These are phyloP conservation scores for Coilia nasus DNA, from an alignment of 2,797 vertebrate species.

Conservation along the genomic window DNA sequence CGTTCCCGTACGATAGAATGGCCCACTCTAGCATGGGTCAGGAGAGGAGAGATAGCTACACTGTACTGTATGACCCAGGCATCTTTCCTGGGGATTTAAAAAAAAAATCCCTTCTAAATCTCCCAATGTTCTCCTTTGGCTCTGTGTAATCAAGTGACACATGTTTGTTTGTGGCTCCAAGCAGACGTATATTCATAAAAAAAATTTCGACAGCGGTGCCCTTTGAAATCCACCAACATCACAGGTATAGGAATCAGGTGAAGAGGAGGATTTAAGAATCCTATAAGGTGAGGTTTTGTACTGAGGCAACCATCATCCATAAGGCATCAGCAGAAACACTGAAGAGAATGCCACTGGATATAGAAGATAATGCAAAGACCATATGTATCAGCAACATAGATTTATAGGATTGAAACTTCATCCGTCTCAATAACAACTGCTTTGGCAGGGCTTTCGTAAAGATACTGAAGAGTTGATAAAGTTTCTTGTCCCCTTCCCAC, in stretches of 20 bases:
- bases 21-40: neutral
- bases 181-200: neutral
- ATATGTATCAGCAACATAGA: neutral
- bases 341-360: neutral
- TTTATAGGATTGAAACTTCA: neutral
- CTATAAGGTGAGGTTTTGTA: neutral
- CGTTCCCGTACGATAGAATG: neutral
- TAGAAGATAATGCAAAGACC: neutral
- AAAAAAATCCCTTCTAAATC: constrained; percentile 14
- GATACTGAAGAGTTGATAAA: neutral
- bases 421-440: neutral
- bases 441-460: neutral
- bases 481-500: neutral
- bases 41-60: neutral
- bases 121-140: neutral
- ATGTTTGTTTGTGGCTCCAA: neutral
- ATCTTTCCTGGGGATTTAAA: neutral
- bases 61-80: neutral
- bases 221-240: neutral
- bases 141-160: neutral
- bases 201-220: neutral
- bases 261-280: neutral
- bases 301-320: neutral
- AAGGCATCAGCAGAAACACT: neutral
- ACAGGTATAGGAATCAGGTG: neutral